These are phyloP conservation scores for Poeciliopsis turrubarensis DNA, from an alignment of 2,113 vertebrate genomes.

Conservation along the genomic window DNA sequence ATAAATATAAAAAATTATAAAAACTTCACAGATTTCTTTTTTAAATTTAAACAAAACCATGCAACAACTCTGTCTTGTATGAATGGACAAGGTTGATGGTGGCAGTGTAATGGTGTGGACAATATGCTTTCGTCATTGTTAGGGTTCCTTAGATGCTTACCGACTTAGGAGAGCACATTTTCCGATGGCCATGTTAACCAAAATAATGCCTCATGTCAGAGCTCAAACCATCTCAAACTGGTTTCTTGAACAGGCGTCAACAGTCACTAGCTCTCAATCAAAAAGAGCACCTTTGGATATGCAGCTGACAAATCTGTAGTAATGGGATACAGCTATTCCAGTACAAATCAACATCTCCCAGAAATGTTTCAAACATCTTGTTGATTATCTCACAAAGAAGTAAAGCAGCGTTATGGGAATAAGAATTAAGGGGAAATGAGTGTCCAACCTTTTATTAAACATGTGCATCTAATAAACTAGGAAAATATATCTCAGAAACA, in stretches of 20 bases:
- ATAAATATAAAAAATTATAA: no score
- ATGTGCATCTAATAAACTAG: not conserved
- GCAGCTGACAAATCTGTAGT: not conserved
- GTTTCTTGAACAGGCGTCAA: not conserved
- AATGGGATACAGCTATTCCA: not conserved
- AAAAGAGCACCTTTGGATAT: not conserved
- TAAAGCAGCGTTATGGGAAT: not conserved
- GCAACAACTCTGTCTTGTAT: no score
- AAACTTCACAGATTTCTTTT: no score
- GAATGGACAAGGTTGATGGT: no score
- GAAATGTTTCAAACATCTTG: not conserved
- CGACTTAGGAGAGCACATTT: no score
- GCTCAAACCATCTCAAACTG: not conserved
- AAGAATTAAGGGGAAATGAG: not conserved
- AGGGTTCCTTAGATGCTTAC: no score
- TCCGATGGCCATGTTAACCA: not conserved
- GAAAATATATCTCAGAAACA: not conserved
- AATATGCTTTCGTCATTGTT: no score
- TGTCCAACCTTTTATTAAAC: not conserved
- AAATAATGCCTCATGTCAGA: not conserved
- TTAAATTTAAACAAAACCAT: no score
- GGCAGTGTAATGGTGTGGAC: no score
- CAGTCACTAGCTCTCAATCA: not conserved
- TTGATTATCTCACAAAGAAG: not conserved
- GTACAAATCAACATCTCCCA: no score